Base-by-base conservation (phyloP, 2,797 vertebrate genomes). In the Coluber constrictor region DNA sequence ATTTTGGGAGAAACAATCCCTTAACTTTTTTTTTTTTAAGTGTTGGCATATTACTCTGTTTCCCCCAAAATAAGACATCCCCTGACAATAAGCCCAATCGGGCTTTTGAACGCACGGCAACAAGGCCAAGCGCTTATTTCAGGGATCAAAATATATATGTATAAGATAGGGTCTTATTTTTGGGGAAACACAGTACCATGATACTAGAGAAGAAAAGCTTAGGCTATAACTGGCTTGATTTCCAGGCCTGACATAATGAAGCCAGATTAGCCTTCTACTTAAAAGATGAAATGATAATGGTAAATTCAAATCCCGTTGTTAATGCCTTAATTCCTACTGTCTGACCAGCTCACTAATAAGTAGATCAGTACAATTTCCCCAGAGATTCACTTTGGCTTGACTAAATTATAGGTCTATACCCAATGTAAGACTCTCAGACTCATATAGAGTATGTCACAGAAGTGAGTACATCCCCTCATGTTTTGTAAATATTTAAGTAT, bases 131-230 rank as follows among this genome's bases (percentile, higher is more conserved):
- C 47, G 1, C 47, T 47, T 47, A 47, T 47, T 47, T 47, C 47
- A 47, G 6, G 47, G 47, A 6, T 47, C 5, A 47, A 47, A 47
- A 47, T 4, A 47, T 6, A 47, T 4, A 47, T 47, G 37, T 37
- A 47, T 47, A 47, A 47, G 6, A 47, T 5, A 47, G 47, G 47
- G 47, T 47, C 47, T 47, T 47, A 47, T 47, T 47, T 47, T 47
- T 1, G 47, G 47, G 47, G 5, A 47, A 47, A 47, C 47, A 47
- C 47, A 7, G 47, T 7, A 6, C 56, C 16, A 57, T 88, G 61
- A 92, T 32, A 23, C 89, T 86, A 63, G 90, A 95, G 70, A 74
- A 54, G 61, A 94, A 91, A 63, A 70, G 16, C 15, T 90, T 90
- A 0, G 32, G 94, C 93, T 29, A 94, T 2, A 91, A 54, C 92